Conservation (phyloP, 2,888 invertebrate species). For the Hylaea fasciaria region DNA sequence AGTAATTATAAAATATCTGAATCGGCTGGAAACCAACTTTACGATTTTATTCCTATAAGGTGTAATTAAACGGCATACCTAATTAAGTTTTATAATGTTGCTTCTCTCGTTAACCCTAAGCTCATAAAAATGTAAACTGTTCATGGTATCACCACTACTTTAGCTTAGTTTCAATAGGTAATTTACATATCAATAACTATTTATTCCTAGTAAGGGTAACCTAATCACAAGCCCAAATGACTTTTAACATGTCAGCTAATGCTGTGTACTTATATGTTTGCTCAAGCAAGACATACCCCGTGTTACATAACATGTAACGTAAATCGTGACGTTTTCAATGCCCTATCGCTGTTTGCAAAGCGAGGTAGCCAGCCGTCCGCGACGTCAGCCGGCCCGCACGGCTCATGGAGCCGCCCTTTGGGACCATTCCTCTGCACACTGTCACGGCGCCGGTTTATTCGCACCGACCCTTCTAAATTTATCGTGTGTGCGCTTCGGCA, state of each 20-base stretch:
- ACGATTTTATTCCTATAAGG: conserved; percentile 38
- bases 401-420: conserved; percentile 57
- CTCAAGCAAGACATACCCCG: neutral
- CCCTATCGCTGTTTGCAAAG: conserved; percentile 27
- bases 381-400: conserved; percentile 48
- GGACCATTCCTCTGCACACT: conserved; percentile 55
- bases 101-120: conserved; percentile 37
- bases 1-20: conserved; percentile 30
- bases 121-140: too few species aligned
- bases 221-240: too few species aligned
- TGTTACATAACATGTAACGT: conserved; percentile 15
- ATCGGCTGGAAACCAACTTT: conserved; percentile 31
- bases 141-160: neutral
- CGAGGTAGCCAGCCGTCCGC: conserved; percentile 44
- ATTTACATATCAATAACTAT: too few species aligned
- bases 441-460: conserved; percentile 58
- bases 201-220: too few species aligned
- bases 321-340: conserved; percentile 20
- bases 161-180: neutral
- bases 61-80: conserved; percentile 11
- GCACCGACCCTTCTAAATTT: conserved; percentile 45
- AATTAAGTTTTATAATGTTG: conserved; percentile 44
- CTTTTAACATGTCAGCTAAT: too few species aligned
- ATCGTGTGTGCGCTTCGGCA: conserved; percentile 38
- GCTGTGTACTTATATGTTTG: too few species aligned